Percentiles rank a stretch among this genome's conserved stretches.
These are phyloP conservation scores for Euspilapteryx auroguttella DNA, from an alignment of 2,888 invertebrate genomes.

Conservation along the genomic window DNA sequence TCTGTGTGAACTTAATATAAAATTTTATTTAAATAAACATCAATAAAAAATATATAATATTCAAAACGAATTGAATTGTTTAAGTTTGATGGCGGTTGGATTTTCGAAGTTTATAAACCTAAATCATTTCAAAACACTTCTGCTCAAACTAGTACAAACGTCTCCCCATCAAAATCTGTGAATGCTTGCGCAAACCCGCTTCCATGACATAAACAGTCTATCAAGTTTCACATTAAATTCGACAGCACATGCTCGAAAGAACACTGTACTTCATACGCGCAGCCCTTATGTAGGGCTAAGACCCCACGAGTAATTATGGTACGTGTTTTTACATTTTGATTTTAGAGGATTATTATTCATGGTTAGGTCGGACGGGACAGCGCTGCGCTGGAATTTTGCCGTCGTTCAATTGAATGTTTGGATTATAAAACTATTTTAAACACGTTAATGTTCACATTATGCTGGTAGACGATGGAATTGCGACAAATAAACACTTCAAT, in stretches of 20 bases:
- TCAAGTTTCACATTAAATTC: conserved; percentile 34
- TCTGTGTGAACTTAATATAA: too few species aligned
- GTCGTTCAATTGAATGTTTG: too few species aligned
- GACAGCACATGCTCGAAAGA: conserved; percentile 9
- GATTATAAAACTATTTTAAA: too few species aligned
- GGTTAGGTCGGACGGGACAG: conserved; percentile 22
- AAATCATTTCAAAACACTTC: conserved; percentile 10
- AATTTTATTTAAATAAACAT: too few species aligned
- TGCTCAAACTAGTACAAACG: conserved; percentile 25
- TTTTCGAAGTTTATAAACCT: too few species aligned
- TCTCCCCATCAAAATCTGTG: conserved; percentile 58
- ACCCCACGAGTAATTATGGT: conserved; percentile 54
- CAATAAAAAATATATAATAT: too few species aligned
- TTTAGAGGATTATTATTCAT: conserved; percentile 55
- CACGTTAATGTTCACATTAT: too few species aligned
- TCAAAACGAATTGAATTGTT: too few species aligned
- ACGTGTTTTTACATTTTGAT: conserved; percentile 56
- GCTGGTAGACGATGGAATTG: too few species aligned
- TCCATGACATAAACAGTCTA: conserved; percentile 55
- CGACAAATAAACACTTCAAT: too few species aligned
- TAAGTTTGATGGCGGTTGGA: too few species aligned
- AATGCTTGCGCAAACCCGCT: conserved; percentile 62
- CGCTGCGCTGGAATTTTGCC: conserved; percentile 19
- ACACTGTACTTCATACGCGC: conserved; percentile 27
- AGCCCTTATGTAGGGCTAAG: conserved; percentile 26